Evolutionary conservation across 2,113 vertebrate species (phyloP), one percentile per base, ranked within the genome.

Genomic region (Chunga burmeisteri): DNA sequence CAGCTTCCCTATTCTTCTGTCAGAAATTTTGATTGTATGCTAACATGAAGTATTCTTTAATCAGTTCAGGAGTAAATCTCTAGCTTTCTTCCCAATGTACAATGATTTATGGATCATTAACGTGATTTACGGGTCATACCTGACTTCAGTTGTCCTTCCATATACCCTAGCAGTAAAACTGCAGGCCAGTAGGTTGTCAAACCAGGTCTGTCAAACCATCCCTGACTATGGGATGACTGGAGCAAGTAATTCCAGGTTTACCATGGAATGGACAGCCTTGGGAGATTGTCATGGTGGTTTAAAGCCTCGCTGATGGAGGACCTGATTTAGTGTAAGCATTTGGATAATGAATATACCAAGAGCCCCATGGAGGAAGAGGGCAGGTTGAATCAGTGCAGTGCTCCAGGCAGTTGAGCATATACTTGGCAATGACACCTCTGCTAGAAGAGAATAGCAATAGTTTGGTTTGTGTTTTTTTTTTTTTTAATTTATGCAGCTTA

Each of bases 211-310:
- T 55, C 85, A 95, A 71, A 66, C 93, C 38, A 38, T 38, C 38
- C 93, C 88, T 95, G 61, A 72, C 84, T 86, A 11, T 47, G 29
- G 65, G 77, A 70, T 92, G 47, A 55, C 55, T 93, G 78, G 70
- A 77, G 81, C 66, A 88, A 94, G 86, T 87, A 88, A 58, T 72
- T 96, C 70, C 56, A 86, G 42, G 78, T 90, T 97, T 91, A 81
- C 74, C 29, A 46, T 87, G 73, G 78, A 81, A 67, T 71, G 73
- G 61, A 84, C 65, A 81, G 16, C 25, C 42, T 38, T 7, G 3
- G 50, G 55, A 96, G 50, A 81, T 55, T 95, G 55, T 93, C 49
- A 5, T 44, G 34, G 85, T 90, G 61, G 7, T 89, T 96, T 88
- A 94, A 96, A 96, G 53, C 86, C 80, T 93, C 36, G 8, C 38